These are phyloP conservation scores for Peromyscus polionotus DNA, from an alignment of 2,113 vertebrate species.

Conservation along the genomic window DNA sequence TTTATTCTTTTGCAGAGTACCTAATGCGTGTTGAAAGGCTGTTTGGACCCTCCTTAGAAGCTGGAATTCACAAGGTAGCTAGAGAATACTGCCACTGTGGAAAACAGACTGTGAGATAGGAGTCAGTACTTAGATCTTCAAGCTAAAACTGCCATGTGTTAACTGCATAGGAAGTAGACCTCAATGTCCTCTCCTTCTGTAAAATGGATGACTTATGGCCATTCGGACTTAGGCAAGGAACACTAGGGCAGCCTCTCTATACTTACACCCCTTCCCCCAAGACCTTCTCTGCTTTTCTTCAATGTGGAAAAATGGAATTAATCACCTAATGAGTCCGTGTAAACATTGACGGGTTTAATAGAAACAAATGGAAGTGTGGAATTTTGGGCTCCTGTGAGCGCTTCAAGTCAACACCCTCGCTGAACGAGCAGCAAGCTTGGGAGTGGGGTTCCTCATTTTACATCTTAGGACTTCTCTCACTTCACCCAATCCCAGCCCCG, in stretches of 20 bases:
- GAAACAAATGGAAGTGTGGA: not conserved
- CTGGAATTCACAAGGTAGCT: not conserved
- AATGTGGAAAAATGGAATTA: not conserved
- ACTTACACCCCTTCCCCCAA: not conserved
- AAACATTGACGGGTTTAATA: not conserved
- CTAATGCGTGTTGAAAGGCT: not conserved
- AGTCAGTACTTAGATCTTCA: not conserved
- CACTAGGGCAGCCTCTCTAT: not conserved
- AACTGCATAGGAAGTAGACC: not conserved
- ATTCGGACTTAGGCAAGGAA: constrained; percentile 5
- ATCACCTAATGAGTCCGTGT: not conserved
- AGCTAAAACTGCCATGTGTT: not conserved
- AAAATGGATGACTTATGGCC: not conserved
- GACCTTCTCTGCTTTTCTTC: not conserved
- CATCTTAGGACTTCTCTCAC: not conserved
- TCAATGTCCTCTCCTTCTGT: not conserved
- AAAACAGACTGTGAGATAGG: not conserved
- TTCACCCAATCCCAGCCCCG: not conserved
- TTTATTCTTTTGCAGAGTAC: not conserved
- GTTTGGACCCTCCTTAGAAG: not conserved
- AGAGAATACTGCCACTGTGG: not conserved
- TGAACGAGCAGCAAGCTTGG: not conserved
- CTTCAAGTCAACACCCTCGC: not conserved
- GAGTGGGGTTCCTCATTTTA: not conserved
- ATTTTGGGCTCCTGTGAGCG: not conserved